Evolutionary conservation across 2,797 vertebrate species (phyloP).

Genomic region (Sebastes trivittatus): DNA sequence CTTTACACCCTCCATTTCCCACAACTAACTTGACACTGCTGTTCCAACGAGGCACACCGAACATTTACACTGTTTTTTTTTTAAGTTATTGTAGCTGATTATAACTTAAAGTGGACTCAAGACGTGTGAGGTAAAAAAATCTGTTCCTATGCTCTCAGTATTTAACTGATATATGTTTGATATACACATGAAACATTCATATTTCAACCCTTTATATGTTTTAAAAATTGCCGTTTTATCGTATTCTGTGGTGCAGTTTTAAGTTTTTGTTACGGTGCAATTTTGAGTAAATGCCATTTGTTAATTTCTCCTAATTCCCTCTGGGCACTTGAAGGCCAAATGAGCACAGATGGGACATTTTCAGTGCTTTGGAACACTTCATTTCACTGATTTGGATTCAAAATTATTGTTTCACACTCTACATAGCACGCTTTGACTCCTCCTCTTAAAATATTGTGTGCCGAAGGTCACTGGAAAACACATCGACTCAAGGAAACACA

Average conservation of each 20-base stretch:
- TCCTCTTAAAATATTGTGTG: neutral
- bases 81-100: neutral
- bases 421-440: slow-evolving; percentile 28
- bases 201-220: neutral
- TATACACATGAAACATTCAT: neutral
- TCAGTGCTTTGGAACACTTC: slow-evolving; percentile 62
- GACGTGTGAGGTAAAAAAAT: slow-evolving; percentile 34
- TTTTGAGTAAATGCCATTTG: slow-evolving; percentile 67
- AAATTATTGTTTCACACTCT: slow-evolving; percentile 62
- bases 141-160: neutral
- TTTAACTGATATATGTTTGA: neutral
- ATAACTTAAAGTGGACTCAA: slow-evolving; percentile 32
- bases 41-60: slow-evolving; percentile 11
- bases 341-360: slow-evolving; percentile 75
- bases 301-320: slow-evolving; percentile 67
- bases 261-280: slow-evolving; percentile 11
- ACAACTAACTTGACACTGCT: slow-evolving; percentile 56
- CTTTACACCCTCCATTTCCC: slow-evolving; percentile 70
- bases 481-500: neutral
- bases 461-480: neutral
- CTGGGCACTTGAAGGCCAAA: slow-evolving; percentile 58
- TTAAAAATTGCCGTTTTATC: neutral
- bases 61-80: slow-evolving; percentile 9
- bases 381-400: slow-evolving; percentile 54
- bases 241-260: neutral